phyloP scores from a whole-genome alignment of 2,113 vertebrate genomes.

The Phoenicopterus ruber region DNA sequence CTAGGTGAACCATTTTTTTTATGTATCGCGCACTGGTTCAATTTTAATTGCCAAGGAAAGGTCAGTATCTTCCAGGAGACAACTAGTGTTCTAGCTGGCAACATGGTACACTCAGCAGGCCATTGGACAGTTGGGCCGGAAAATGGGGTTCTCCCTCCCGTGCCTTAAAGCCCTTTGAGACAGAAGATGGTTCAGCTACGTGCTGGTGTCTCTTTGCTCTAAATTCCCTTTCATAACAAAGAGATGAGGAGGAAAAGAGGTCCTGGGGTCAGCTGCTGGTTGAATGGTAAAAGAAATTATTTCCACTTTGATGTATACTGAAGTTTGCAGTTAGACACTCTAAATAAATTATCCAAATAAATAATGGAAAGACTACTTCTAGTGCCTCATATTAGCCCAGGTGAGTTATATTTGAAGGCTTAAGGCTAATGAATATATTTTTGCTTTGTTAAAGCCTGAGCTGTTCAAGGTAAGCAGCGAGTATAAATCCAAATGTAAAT shows the following conservation, averaged over 20 bases:
- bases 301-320: background rate
- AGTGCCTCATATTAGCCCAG: background rate
- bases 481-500: background rate
- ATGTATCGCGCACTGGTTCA: background rate
- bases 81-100: background rate
- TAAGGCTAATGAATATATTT: background rate
- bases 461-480: background rate
- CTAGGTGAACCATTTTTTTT: background rate
- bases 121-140: accelerated
- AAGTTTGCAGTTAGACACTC: background rate
- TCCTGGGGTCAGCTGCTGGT: background rate
- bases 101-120: background rate
- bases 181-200: background rate
- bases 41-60: background rate
- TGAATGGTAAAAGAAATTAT: background rate
- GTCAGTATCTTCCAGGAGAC: background rate
- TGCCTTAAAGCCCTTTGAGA: background rate
- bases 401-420: background rate
- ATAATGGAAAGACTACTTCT: background rate
- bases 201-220: background rate
- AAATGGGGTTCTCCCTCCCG: background rate
- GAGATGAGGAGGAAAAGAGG: too few species aligned
- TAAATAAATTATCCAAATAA: background rate
- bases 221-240: background rate
- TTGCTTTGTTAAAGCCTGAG: background rate